Conservation (phyloP, 2,797 vertebrate species). For the Harpagifer antarcticus region DNA sequence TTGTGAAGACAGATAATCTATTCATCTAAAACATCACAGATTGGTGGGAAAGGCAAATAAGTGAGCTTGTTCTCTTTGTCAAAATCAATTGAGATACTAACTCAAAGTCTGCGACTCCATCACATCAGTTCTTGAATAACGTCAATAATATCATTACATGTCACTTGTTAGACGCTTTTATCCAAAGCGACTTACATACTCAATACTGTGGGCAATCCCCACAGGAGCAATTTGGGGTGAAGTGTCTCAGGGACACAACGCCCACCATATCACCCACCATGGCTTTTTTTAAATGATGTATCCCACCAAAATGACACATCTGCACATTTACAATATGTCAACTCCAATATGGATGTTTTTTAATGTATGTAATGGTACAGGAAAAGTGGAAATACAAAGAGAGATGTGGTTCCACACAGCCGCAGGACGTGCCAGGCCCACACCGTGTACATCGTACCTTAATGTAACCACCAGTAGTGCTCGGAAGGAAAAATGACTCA, state of each 20-base stretch:
- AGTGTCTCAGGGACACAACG: too few relatives aligned
- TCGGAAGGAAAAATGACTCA: conserved; percentile 54
- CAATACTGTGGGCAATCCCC: too few relatives aligned
- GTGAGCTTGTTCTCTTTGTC: conserved; percentile 6
- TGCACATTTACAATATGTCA: conserved; percentile 5
- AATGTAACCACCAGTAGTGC: conserved; percentile 34
- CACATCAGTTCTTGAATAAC: conserved; percentile 22
- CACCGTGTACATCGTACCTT: conserved; percentile 21
- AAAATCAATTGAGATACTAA: conserved; percentile 47
- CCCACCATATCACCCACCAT: conserved; percentile 8
- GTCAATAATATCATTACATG: conserved; percentile 24
- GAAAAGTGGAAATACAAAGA: conserved; percentile 25
- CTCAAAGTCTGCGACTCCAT: conserved; percentile 33
- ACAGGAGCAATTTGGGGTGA: too few relatives aligned
- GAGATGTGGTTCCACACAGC: conserved; percentile 35
- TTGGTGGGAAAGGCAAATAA: conserved; percentile 8
- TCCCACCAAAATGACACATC: conserved; percentile 10
- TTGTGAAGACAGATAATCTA: not conserved
- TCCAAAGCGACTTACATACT: too few relatives aligned
- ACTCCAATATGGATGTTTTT: too few relatives aligned
- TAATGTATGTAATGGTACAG: too few relatives aligned
- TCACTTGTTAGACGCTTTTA: too few relatives aligned
- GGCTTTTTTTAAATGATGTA: conserved; percentile 10
- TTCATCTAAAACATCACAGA: conserved; percentile 26
- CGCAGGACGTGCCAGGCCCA: conserved; percentile 22